These are phyloP conservation scores for Petrosia ficiformis DNA, from an alignment of 37 sponge, comb jelly and placozoan genomes.

Conservation along the genomic window DNA sequence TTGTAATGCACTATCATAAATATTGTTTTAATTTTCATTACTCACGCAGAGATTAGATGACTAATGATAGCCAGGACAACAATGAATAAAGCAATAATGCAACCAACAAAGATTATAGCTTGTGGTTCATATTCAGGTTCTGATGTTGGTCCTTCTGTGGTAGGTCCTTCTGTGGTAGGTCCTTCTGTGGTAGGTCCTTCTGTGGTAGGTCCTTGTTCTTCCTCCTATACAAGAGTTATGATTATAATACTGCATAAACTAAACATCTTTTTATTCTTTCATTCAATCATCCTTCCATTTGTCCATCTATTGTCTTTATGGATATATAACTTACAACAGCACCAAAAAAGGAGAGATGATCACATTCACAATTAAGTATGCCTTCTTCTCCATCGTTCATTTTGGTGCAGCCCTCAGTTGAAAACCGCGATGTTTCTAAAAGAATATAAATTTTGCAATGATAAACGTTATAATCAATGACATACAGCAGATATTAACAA, in stretches of 20 bases:
- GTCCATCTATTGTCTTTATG: too few relatives aligned
- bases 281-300: too few relatives aligned
- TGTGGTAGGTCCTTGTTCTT: too few relatives aligned
- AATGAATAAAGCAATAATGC: not conserved
- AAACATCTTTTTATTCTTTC: too few relatives aligned
- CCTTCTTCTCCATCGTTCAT: not conserved
- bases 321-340: too few relatives aligned
- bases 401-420: not conserved
- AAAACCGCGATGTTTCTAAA: too few relatives aligned
- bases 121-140: not conserved
- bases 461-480: too few relatives aligned
- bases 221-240: too few relatives aligned
- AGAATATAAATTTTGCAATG: conserved; percentile 1
- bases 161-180: not conserved
- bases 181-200: not conserved
- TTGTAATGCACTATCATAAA: too few relatives aligned
- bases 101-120: not conserved
- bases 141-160: not conserved
- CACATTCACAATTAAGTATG: not conserved
- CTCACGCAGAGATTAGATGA: not conserved
- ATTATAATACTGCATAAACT: too few relatives aligned
- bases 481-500: too few relatives aligned
- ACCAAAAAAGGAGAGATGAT: not conserved
- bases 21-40: not conserved
- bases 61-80: not conserved